Base-by-base conservation (phyloP, 2,888 invertebrate genomes). In the Eubasilissa splendida region DNA sequence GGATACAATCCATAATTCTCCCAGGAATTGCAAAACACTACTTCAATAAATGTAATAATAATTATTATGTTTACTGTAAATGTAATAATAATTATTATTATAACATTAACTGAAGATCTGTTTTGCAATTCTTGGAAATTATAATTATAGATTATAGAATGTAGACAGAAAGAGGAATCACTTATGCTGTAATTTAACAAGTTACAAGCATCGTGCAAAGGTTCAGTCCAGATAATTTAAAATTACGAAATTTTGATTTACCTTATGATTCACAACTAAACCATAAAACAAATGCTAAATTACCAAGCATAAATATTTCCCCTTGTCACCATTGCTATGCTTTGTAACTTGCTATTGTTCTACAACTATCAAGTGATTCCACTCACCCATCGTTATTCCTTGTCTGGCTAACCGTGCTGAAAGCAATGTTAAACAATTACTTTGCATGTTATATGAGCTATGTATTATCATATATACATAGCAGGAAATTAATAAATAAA, bases 381-480 rank as follows among this genome's bases (percentile, higher is more conserved):
- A 84, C 84, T 84, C 83, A 84, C 84, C 83, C 84, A 84, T 83
- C 14, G 82, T 83, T 22, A 84, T 84, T 76, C 84, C 84, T 77
- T 84, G 81, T 73, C 84, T 83, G n/a, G 84, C 84, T 80, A 84
- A 84, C 53, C 84, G 80, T 14, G 83, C 84, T 84, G 84, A 10
- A 84, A 84, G 66, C 56, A 76, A 70, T 63, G 22, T 31, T 12
- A 78, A 70, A 77, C 22, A 22, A 22, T 22, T 22, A 22, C 22
- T 22, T 22, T 22, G 22, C 22, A 22, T 22, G 22, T 22, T 1
- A 22, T 22, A 22, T 22, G 22, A 22, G 22, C 22, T 22, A 1
- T 22, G 22, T 22, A 22, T 22, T 22, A 22, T 22, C 22, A 0
- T 22, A 22, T 22, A 22, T 22, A 22, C 22, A 22, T 22, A 22